Base-by-base conservation (phyloP, 2,888 invertebrate genomes). In the Dyspetes luteomarginatus region DNA sequence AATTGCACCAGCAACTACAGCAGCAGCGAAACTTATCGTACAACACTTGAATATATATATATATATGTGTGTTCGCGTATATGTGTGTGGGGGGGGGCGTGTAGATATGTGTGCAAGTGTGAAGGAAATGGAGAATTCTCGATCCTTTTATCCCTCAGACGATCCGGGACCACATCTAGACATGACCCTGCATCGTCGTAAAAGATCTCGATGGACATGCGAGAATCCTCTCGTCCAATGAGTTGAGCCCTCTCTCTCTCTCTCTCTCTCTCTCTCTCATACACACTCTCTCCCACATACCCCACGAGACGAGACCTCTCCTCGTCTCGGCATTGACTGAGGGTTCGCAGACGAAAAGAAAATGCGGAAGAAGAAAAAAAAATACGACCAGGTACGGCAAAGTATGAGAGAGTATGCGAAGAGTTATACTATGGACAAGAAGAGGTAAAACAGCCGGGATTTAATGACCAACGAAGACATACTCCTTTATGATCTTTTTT, bases 81-180 rank as follows among this genome's bases (percentile, higher is more conserved):
- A 36, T 36, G 4, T 3, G 9, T 3, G 5, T 17, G 19, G 36
- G 43, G n/a, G 28, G 41, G 12, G 64, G 4, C 64, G 41, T 28
- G 43, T 19, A 55, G 15, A 77, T 30, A 48, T 17, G 22, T 30
- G 72, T 50, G 56, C 45, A 55, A 45, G 36, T 15, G 43, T 43
- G 45, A 30, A 7, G 17, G 43, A 24, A 45, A 28, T 22, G 28
- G 68, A 64, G 71, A 58, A 52, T 19, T 19, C 19, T 15, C 28
- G 73, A 64, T 62, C 22, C 58, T 81, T 81, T 81, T 81, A 81
- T 78, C n/a, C n/a, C n/a, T n/a, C n/a, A n/a, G 81, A 81, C 68
- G 73, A 69, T 52, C 69, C 78, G 52, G 60, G 78, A 73, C 52
- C 67, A 67, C 45, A 48, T 62, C 58, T 68, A 48, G 68, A 68